Percentiles rank a stretch among this genome's conserved stretches.
phyloP scores from a whole-genome alignment of 2,888 invertebrate species.

The Tortrix viridana region DNA sequence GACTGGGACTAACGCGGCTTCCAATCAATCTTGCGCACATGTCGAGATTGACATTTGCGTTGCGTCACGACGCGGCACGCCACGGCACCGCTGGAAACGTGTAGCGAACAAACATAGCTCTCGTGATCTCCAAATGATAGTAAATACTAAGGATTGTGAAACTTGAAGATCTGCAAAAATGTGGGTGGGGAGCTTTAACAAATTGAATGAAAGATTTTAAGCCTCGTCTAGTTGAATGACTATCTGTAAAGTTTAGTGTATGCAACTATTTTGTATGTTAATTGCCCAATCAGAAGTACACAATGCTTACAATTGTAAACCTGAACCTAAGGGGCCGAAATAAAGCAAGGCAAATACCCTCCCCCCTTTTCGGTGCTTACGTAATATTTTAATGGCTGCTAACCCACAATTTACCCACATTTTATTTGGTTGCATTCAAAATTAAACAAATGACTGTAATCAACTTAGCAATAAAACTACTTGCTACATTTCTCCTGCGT shows the following conservation, averaged over 20 bases:
- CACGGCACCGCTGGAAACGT: slow-evolving; percentile 46
- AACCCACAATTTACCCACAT: no score
- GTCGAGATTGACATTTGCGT: slow-evolving; percentile 64
- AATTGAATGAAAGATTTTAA: slow-evolving; percentile 19
- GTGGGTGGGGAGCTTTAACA: no score
- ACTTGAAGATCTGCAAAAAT: slow-evolving; percentile 13
- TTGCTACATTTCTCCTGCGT: background rate
- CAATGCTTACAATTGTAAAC: no score
- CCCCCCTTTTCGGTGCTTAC: no score
- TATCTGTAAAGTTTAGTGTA: no score
- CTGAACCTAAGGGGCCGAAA: no score
- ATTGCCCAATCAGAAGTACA: no score
- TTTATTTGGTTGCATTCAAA: no score
- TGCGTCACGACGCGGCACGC: slow-evolving; percentile 53
- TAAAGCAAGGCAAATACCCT: no score
- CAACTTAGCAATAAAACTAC: slow-evolving; percentile 5
- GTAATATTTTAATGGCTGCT: no score
- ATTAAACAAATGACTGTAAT: background rate
- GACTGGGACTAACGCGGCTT: slow-evolving; percentile 41
- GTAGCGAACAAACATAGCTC: slow-evolving; percentile 11
- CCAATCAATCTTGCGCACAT: slow-evolving; percentile 59
- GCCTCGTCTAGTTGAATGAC: no score
- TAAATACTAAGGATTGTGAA: slow-evolving; percentile 38
- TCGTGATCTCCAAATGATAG: slow-evolving; percentile 36
- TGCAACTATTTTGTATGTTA: no score